Evolutionary conservation across 2,888 invertebrate genomes (phyloP).

Genomic region (Archips crataeganus): DNA sequence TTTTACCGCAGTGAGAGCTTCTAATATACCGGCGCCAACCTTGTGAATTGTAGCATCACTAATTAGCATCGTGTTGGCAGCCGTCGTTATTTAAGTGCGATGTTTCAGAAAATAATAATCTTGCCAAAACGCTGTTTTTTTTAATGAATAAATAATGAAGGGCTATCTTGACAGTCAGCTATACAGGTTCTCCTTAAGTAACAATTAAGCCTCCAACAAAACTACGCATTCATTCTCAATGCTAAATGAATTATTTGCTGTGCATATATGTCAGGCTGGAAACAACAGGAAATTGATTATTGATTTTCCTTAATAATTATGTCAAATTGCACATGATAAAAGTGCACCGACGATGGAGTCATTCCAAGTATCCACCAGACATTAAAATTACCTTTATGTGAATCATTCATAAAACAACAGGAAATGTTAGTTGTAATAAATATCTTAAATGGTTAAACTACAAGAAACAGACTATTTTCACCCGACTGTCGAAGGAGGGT

Average conservation of each 20-base stretch:
- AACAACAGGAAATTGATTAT: not conserved
- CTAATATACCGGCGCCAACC: too few relatives aligned
- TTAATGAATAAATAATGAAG: not conserved
- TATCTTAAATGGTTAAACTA: not conserved
- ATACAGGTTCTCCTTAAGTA: conserved; percentile 23
- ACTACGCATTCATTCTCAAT: conserved; percentile 13
- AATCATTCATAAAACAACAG: not conserved
- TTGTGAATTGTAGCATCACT: too few relatives aligned
- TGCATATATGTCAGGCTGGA: not conserved
- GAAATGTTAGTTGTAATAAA: not conserved
- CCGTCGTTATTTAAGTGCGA: not conserved
- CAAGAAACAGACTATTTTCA: too few relatives aligned
- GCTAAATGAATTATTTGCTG: conserved; percentile 12
- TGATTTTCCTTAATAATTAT: conserved; percentile 20
- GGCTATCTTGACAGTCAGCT: not conserved
- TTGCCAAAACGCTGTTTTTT: not conserved
- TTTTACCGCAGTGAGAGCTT: too few relatives aligned
- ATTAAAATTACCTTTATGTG: not conserved
- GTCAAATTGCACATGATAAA: not conserved
- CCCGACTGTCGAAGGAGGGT: too few relatives aligned
- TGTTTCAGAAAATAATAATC: not conserved
- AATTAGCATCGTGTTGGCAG: not conserved
- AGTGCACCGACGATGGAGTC: not conserved
- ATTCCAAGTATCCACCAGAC: not conserved
- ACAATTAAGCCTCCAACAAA: conserved; percentile 13